These are phyloP conservation scores for Hippocampus guttulatus DNA, from an alignment of 2,113 vertebrate species.

Conservation along the genomic window DNA sequence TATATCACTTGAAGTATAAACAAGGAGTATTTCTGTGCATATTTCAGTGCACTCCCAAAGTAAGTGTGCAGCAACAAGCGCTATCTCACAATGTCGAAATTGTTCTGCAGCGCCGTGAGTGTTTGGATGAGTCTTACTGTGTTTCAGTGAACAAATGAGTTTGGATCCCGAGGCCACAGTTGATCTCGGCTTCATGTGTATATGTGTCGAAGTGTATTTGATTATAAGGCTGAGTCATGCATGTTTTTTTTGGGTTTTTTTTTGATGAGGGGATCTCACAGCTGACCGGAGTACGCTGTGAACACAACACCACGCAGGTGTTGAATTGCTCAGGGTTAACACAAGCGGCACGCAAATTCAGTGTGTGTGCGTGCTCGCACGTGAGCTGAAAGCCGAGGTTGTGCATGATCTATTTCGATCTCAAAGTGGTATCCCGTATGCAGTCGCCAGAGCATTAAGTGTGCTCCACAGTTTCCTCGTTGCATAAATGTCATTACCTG, in stretches of 20 bases:
- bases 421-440: background rate
- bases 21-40: too few relatives aligned
- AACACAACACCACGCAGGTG: slow-evolving; percentile 50
- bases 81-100: too few relatives aligned
- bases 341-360: slow-evolving; percentile 4
- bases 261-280: slow-evolving; percentile 22
- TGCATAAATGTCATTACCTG: background rate
- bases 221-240: too few relatives aligned
- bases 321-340: slow-evolving; percentile 30
- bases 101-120: too few relatives aligned
- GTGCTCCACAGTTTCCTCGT: background rate
- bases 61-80: too few relatives aligned
- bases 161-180: too few relatives aligned
- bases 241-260: slow-evolving; percentile 14
- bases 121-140: too few relatives aligned
- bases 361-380: slow-evolving; percentile 8
- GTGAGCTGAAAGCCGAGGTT: slow-evolving; percentile 7
- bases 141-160: too few relatives aligned
- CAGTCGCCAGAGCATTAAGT: background rate
- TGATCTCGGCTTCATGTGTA: too few relatives aligned
- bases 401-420: slow-evolving; percentile 16
- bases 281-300: slow-evolving; percentile 42
- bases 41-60: too few relatives aligned
- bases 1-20: too few relatives aligned
- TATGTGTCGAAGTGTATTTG: too few relatives aligned